Base-by-base conservation (phyloP, 92 coral and sea anemone species). In the Nematostella vectensis region DNA sequence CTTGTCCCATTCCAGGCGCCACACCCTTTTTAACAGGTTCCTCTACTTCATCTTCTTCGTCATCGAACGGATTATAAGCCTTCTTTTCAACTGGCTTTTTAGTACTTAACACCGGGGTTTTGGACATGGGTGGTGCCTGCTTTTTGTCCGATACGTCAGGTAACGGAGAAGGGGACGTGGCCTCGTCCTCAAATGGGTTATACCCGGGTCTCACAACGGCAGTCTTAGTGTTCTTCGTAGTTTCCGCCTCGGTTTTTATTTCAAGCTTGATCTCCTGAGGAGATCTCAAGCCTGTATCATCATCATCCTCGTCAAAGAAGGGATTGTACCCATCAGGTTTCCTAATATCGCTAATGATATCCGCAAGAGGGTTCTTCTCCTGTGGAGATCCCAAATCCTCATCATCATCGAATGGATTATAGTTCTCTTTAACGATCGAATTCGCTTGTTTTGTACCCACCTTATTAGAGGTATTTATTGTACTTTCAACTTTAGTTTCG, bases 161-260 rank as follows among this genome's bases (percentile, higher is more conserved):
- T 45, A 19, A 17, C 12, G 18, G 12, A 10, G 4, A 4, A 4
- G 23, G 18, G 18, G 4, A 4, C 4, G 4, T 22, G 4, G 51
- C 51, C 1, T 89, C 83, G 4, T 79, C 95, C 19, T 78, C 81
- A 58, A 91, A 93, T 0, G 96, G 99, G 64, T 93, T 93, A 65
- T 77, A 72, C 0, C 80, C 83, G 50, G 31, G 44, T 13, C 64
- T 70, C 16, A 71, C 53, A 2, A 57, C 23, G 25, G 55, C 39
- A 17, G 56, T 37, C 4, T 47, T 50, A 13, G 54, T 17, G 29
- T 68, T 65, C 29, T 12, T 40, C 6, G 50, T 52, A 13, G 50
- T 47, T 17, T 59, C 75, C 24, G 70, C 77, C 12, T 27, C 56
- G 37, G 77, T 70, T 62, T 31, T 54, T n/a, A 58, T 54, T 27